Evolutionary conservation across 1,140 invertebrate species (phyloP).

Genomic region (Ladona fulva): DNA sequence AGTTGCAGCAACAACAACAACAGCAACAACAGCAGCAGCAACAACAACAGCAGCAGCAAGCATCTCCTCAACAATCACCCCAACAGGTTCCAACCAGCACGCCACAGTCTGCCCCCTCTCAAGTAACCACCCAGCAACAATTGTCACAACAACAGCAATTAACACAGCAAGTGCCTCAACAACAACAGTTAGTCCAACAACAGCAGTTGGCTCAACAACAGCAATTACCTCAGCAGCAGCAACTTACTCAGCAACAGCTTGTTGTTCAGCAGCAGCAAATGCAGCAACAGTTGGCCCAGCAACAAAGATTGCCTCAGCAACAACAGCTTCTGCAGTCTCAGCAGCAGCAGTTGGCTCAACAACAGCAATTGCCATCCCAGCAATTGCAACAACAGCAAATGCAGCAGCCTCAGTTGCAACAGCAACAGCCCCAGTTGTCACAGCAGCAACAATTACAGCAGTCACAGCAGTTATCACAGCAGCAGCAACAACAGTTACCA

Average conservation of each 20-base stretch:
- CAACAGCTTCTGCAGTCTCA: constrained; percentile 35
- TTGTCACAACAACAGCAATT: constrained; percentile 44
- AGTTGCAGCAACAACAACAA: constrained; percentile 28
- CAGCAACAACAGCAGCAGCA: constrained; percentile 31
- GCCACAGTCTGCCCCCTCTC: constrained; percentile 15
- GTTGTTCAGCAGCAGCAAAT: constrained; percentile 16
- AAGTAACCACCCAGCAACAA: background rate
- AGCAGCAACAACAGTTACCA: constrained; percentile 23
- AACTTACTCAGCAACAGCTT: background rate
- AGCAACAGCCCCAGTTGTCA: constrained; percentile 34
- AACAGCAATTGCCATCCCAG: constrained; percentile 30
- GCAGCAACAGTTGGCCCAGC: constrained; percentile 24
- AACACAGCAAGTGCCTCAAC: constrained; percentile 42
- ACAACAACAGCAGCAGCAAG: constrained; percentile 29
- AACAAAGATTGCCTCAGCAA: constrained; percentile 29
- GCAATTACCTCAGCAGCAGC: constrained; percentile 19
- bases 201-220: constrained; percentile 16
- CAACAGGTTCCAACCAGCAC: constrained; percentile 40
- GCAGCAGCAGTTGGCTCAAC: constrained; percentile 30
- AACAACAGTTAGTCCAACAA: constrained; percentile 41
- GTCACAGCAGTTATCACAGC: constrained; percentile 20
- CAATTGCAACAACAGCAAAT: constrained; percentile 34
- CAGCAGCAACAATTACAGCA: constrained; percentile 22
- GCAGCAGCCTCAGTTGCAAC: constrained; percentile 35
- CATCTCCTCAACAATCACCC: constrained; percentile 26